These are phyloP conservation scores for Cervus canadensis DNA, from an alignment of 2,113 vertebrate species.

Conservation along the genomic window DNA sequence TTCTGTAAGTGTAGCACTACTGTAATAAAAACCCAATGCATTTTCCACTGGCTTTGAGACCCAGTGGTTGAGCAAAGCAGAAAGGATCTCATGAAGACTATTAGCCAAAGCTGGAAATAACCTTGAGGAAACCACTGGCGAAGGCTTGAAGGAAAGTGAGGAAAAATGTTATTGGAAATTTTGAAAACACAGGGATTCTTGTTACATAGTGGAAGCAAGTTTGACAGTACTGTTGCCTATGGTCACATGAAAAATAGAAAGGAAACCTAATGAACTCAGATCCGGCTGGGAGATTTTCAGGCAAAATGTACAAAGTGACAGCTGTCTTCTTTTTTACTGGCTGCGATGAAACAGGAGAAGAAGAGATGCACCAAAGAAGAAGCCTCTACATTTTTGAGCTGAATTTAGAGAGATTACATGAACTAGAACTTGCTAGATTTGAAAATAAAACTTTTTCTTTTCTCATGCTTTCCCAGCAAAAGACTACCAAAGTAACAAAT, in stretches of 20 bases:
- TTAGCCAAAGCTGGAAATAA: neutral
- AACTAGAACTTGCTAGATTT: constrained; percentile 18
- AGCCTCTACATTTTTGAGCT: neutral
- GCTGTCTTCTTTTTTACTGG: neutral
- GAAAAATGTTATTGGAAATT: neutral
- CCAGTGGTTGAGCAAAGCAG: neutral
- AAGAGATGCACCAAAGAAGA: neutral
- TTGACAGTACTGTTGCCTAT: neutral
- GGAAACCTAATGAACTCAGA: neutral
- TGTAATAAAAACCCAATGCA: neutral
- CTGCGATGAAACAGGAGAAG: neutral
- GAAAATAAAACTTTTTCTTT: constrained; percentile 39
- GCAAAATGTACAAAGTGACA: neutral
- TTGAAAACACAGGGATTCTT: neutral
- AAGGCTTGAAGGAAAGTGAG: neutral
- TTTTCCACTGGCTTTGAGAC: neutral
- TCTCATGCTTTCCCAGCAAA: neutral
- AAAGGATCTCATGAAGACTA: neutral
- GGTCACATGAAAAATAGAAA: neutral
- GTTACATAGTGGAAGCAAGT: neutral
- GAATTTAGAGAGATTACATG: constrained; percentile 17
- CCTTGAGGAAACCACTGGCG: neutral
- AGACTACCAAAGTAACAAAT: neutral
- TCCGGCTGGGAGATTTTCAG: neutral
- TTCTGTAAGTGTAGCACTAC: neutral